Percentiles rank a stretch among this genome's conserved stretches.
Conservation (phyloP, 1,140 invertebrate genomes). For the Ptiloglossa arizonensis region DNA sequence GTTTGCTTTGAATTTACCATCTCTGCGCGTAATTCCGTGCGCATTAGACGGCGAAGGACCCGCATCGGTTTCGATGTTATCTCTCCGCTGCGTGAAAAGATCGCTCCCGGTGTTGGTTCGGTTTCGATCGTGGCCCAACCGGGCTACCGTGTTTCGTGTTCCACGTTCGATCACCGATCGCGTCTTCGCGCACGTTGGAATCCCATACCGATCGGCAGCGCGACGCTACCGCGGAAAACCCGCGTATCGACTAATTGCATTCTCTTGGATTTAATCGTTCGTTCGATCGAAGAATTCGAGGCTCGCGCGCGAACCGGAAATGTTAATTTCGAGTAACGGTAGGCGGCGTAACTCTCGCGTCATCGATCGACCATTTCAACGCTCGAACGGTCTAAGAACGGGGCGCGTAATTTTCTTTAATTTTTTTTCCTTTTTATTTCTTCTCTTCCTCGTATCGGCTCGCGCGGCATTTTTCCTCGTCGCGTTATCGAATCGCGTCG, state of each 20-base stretch:
- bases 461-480: not conserved
- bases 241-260: slow-evolving; percentile 13
- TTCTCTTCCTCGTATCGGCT: not conserved
- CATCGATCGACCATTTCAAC: too few relatives aligned
- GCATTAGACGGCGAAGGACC: slow-evolving; percentile 29
- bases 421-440: too few relatives aligned
- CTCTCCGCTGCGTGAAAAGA: slow-evolving; percentile 24
- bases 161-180: too few relatives aligned
- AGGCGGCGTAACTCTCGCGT: too few relatives aligned
- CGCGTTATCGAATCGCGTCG: slow-evolving; percentile 25
- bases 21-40: slow-evolving; percentile 23
- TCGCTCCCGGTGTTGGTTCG: slow-evolving; percentile 29
- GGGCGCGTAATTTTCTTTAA: too few relatives aligned
- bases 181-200: not conserved
- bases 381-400: too few relatives aligned
- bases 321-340: slow-evolving; percentile 17
- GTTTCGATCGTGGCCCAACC: slow-evolving; percentile 15
- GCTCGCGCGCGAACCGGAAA: not conserved
- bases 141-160: slow-evolving; percentile 13
- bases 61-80: slow-evolving; percentile 52
- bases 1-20: slow-evolving; percentile 35
- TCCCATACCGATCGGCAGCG: too few relatives aligned
- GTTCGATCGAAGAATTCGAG: not conserved
- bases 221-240: not conserved
- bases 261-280: not conserved